Evolutionary conservation across 2,113 vertebrate species (phyloP).

Genomic region (Sialia sialis): DNA sequence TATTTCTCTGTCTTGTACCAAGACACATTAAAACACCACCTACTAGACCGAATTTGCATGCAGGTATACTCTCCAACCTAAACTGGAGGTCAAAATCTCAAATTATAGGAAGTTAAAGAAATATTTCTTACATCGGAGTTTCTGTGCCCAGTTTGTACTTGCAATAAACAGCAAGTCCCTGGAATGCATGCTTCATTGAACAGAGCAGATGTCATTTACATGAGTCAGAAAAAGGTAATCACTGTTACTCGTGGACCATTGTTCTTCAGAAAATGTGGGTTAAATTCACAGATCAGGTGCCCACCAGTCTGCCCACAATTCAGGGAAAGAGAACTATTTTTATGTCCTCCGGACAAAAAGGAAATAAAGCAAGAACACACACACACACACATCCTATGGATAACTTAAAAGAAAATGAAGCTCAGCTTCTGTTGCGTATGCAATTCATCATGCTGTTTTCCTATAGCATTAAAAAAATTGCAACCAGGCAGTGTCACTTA

Average conservation of each 20-base stretch:
- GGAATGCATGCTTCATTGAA: not conserved
- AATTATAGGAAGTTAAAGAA: not conserved
- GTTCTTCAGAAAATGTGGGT: not conserved
- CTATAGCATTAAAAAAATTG: not conserved
- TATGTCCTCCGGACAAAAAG: not conserved
- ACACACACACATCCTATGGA: not conserved
- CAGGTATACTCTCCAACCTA: not conserved
- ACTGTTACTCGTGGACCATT: rapidly evolving
- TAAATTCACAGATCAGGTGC: not conserved
- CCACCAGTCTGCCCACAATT: not conserved
- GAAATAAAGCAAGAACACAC: not conserved
- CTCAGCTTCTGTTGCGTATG: not conserved
- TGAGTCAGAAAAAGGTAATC: not conserved
- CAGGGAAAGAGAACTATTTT: not conserved
- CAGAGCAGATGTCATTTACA: not conserved
- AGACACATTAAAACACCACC: not conserved
- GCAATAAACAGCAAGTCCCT: not conserved
- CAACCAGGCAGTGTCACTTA: not conserved
- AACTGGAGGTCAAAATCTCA: not conserved
- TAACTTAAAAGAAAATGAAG: not conserved
- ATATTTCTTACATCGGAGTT: not conserved
- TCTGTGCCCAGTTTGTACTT: not conserved
- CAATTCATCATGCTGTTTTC: not conserved
- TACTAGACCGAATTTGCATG: not conserved
- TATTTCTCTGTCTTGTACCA: not conserved